Evolutionary conservation across 2,113 vertebrate species (phyloP), one percentile per base, ranked within the genome.

Genomic region (Rhagologus leucostigma): DNA sequence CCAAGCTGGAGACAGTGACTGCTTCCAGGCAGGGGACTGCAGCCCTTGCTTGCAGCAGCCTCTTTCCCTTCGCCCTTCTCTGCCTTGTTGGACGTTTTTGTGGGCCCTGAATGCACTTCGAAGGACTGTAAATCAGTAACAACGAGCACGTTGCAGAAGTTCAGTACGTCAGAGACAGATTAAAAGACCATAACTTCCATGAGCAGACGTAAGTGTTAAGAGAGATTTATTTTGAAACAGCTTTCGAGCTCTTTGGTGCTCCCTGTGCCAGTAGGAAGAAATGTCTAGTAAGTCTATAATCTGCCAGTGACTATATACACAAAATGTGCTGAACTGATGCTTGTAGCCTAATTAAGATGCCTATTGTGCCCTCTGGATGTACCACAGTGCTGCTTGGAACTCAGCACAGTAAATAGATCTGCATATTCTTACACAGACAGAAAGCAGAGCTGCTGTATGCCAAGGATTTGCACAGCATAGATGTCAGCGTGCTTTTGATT

Each of bases 371-470:
- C 76, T 89, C 80, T 81, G 77, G 65, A 69, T 30, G 65, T 41
- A 49, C 26, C 41, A 20, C 2, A 4, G n/a, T n/a, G 42, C 83
- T 86, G 41, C n/a, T 50, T 74, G 73, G 64, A 52, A 65, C 68
- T 47, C 82, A 37, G 22, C 42, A 71, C 32, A 37, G 35, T 15
- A 69, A 73, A 78, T 21, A 49, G 39, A 78, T 24, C 7, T 1
- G 0, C n/a, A 8, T 15, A 12, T 29, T 60, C 64, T 52, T 44
- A 33, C 0, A 0, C 2, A 75, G 77, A 11, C 5, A 44, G 53
- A 77, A 49, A 80, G 49, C 74, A 82, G 65, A 59, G 57, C 44
- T 83, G 49, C 85, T 83, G 16, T n/a, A 18, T 30, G 27, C 57
- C 57, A 8, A 10, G 53, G 59, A 21, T 68, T 75, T 75, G 35